Evolutionary conservation across 2,113 vertebrate species (phyloP), one percentile per base, ranked within the genome.

Genomic region (Platysternon megacephalum): DNA sequence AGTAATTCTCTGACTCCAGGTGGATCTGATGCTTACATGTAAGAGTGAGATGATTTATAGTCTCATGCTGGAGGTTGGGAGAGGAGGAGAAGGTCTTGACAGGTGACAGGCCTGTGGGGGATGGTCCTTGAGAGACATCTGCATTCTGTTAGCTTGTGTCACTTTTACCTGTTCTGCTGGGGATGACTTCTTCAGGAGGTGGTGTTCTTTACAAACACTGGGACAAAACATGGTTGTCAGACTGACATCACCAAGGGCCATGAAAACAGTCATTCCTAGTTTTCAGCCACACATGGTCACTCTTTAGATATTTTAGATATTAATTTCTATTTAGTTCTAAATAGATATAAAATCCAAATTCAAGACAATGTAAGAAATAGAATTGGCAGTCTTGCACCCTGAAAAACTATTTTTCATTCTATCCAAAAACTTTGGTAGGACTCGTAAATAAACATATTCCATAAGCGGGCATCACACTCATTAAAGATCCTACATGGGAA

Each of bases 401-500:
- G 8, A 48, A 32, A 28, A 44, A 21, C 72, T 42, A 26, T 12
- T 44, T 76, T 76, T 42, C 72, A 11, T 74, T 74, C 72, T 74
- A 74, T 74, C 21, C 72, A 72, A 68, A 68, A 49, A 9, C 16
- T 55, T 21, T 88, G 81, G n/a, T 84, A 14, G 1, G n/a, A 52
- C n/a, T 28, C 61, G 91, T 88, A 17, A 86, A 84, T 86, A 85
- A 85, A 94, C 90, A 84, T 83, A 61, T 39, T 85, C 44, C 55
- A 87, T 58, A 17, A 58, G 0, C 0, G 80, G 19, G n/a, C 68
- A 39, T 74, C n/a, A 24, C 39, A 74, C 17, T 42, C 68, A 42
- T 74, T 74, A 35, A 65, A 65, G 29, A 32, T 17, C 13, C 6
- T 65, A 5, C 11, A 42, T 74, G 39, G 39, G 19, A 74, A 74